Conservation (phyloP, 2,797 vertebrate species). For the Vipera ursinii region DNA sequence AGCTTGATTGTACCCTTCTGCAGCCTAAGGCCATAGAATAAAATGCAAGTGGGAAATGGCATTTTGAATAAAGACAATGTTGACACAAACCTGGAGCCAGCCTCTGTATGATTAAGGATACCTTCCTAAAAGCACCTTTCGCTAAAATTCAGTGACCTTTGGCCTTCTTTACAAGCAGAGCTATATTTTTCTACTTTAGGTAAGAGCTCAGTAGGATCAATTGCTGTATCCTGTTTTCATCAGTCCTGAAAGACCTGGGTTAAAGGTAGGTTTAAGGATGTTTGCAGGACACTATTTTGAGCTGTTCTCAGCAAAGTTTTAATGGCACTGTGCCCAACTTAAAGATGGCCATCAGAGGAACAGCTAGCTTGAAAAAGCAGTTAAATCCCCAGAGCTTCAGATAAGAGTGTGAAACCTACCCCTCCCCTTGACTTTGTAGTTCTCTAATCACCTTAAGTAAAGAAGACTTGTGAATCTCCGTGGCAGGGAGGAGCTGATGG, state of each 20-base stretch:
- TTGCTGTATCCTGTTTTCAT: background rate
- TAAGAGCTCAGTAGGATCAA: background rate
- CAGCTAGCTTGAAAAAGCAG: fast-evolving
- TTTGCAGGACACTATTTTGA: background rate
- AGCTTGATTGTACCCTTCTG: slow-evolving; percentile 37
- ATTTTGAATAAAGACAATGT: background rate
- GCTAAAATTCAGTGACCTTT: background rate
- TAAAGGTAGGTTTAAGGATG: background rate
- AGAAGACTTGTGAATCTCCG: slow-evolving; percentile 32
- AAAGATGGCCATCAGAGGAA: background rate
- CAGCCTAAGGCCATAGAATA: background rate
- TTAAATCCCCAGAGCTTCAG: background rate
- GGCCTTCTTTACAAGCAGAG: fast-evolving
- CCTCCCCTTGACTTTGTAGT: background rate
- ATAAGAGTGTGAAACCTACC: background rate
- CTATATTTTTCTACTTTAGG: fast-evolving
- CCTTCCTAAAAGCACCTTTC: background rate
- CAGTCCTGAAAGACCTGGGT: fast-evolving
- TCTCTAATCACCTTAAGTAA: slow-evolving; percentile 30
- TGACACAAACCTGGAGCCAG: background rate
- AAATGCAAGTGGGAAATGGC: slow-evolving; percentile 17
- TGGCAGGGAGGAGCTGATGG: slow-evolving; percentile 50
- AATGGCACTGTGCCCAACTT: background rate
- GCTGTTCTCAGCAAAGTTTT: background rate
- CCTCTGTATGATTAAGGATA: background rate